phyloP scores from a whole-genome alignment of 2,888 invertebrate species.

The Diadegma fenestrale region DNA sequence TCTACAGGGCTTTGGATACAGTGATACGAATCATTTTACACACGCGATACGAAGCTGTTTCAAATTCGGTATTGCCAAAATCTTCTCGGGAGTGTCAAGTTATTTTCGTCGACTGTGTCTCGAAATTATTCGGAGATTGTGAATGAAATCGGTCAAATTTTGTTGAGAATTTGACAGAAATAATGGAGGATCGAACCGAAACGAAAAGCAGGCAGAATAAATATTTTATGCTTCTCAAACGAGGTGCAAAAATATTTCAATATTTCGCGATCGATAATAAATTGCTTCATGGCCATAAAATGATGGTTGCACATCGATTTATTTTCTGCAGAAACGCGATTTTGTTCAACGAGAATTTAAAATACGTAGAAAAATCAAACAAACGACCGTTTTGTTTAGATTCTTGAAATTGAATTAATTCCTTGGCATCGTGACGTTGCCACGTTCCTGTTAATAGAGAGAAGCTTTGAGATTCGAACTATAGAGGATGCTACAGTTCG shows the following conservation, averaged over 20 bases:
- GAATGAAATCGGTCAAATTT: conserved; percentile 52
- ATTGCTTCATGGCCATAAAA: neutral
- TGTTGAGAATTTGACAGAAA: conserved; percentile 22
- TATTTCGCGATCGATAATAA: neutral
- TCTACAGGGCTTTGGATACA: conserved; percentile 38
- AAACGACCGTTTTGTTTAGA: neutral
- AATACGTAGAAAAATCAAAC: neutral
- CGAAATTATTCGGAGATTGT: conserved; percentile 56
- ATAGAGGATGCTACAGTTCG: conserved; percentile 54
- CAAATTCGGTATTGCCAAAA: conserved; percentile 63
- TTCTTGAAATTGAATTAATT: neutral
- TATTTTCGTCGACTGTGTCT: conserved; percentile 53
- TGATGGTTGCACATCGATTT: neutral
- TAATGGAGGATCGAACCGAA: conserved; percentile 3
- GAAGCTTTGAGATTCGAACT: conserved; percentile 54
- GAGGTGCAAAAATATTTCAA: neutral
- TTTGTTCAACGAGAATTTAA: neutral
- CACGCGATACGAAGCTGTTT: conserved; percentile 20
- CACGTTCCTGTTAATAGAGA: neutral
- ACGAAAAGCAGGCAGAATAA: conserved; percentile 25
- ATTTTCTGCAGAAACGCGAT: neutral
- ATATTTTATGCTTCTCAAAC: neutral
- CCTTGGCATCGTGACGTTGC: neutral
- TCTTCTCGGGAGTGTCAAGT: conserved; percentile 56
- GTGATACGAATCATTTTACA: conserved; percentile 19